Base-by-base conservation (phyloP, 92 coral and sea anemone genomes). In the Palythoa heliodiscus region DNA sequence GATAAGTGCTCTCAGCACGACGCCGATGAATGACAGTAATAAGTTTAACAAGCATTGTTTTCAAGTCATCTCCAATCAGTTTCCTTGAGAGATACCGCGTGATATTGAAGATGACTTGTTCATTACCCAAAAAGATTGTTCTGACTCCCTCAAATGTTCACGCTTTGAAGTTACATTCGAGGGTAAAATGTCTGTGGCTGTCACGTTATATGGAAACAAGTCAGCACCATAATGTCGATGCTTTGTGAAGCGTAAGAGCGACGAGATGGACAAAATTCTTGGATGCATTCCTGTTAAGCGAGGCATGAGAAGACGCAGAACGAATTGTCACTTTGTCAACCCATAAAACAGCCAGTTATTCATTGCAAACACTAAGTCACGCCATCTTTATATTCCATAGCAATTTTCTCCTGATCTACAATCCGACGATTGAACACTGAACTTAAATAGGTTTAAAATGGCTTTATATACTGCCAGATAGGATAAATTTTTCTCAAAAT, bases 31-130 rank as follows among this genome's bases (percentile, higher is more conserved):
- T 70, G 89, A 60, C 79, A 68, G 79, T 89, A 71, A 86, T 86
- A 86, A 83, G 87, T 80, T 80, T 89, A 91, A 91, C 82, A 54
- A 89, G 69, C 87, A 86, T 87, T 89, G 90, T 89, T 71, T 73
- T 78, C 86, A 86, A 86, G 94, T 92, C 94, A 89, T 64, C 63
- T 92, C 68, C 61, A 87, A 83, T 89, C 80, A 86, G 77, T 37
- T 68, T 77, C 48, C 55, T 86, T 89, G 85, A 78, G 86, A 86
- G 87, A 80, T 86, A 86, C 92, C 79, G 38, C 39, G 39, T 38
- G 67, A 35, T 48, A 80, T 66, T 80, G 75, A 68, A 63, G 47
- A 5, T 52, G 84, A 80, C 84, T 80, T 80, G 84, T 13, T 48
- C 74, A 47, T 68, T 35, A 25, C 63, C 43, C 84, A 66, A 68